These are phyloP conservation scores for Trichonephila clavata DNA, from an alignment of 1,140 invertebrate genomes.

Conservation along the genomic window DNA sequence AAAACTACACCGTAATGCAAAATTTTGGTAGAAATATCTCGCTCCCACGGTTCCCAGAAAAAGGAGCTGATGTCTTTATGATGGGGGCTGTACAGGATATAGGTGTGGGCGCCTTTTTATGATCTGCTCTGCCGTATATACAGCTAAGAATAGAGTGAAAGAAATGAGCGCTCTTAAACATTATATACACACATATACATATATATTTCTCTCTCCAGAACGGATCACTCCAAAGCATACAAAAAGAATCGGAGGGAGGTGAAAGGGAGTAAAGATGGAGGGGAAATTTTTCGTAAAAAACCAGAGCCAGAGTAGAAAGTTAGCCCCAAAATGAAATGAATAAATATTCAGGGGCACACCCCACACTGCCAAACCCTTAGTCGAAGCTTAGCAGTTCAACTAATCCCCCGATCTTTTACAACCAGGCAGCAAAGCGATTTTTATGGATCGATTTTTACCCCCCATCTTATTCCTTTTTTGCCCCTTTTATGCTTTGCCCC, in stretches of 20 bases:
- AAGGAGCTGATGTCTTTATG: slow-evolving; percentile 74
- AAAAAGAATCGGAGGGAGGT: slow-evolving; percentile 51
- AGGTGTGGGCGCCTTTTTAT: slow-evolving; percentile 75
- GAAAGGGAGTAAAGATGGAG: neutral
- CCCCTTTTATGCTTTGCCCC: neutral
- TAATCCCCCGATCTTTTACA: slow-evolving; percentile 76
- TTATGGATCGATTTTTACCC: slow-evolving; percentile 67
- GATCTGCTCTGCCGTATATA: slow-evolving; percentile 22
- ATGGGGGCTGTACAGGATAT: slow-evolving; percentile 43
- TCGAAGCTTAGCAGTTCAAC: slow-evolving; percentile 44
- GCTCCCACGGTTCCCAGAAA: slow-evolving; percentile 64
- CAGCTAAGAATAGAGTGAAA: slow-evolving; percentile 57
- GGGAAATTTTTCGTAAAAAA: slow-evolving; percentile 40
- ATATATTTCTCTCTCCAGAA: slow-evolving; percentile 49
- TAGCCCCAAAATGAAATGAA: slow-evolving; percentile 72
- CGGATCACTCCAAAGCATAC: slow-evolving; percentile 59
- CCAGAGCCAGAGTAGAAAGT: slow-evolving; percentile 22
- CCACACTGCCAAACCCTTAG: slow-evolving; percentile 53
- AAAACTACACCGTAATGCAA: slow-evolving; percentile 19
- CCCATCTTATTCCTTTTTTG: neutral
- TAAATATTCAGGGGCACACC: slow-evolving; percentile 74
- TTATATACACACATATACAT: slow-evolving; percentile 63
- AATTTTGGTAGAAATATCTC: slow-evolving; percentile 28
- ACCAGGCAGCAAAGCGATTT: slow-evolving; percentile 74
- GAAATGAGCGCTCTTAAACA: slow-evolving; percentile 71